phyloP scores from a whole-genome alignment of 2,113 vertebrate species.

The Australoheros scitulus region DNA sequence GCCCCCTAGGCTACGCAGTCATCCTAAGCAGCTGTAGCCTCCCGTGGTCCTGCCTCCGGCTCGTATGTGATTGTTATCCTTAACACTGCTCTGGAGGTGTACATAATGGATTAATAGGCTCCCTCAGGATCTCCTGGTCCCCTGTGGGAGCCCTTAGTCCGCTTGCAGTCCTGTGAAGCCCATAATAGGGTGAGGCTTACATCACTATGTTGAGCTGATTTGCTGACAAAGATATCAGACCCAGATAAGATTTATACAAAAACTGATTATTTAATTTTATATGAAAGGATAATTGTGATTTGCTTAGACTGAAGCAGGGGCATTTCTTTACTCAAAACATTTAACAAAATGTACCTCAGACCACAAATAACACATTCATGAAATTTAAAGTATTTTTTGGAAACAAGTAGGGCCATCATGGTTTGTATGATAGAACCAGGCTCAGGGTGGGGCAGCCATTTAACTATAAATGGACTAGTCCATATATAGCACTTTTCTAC shows the following conservation, averaged over 20 bases:
- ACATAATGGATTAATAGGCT: slow-evolving; percentile 73
- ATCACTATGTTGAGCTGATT: slow-evolving; percentile 8
- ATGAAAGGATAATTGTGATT: background rate
- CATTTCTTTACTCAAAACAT: background rate
- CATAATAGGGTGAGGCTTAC: slow-evolving; percentile 13
- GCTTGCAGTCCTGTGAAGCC: slow-evolving; percentile 17
- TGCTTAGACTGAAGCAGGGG: no score
- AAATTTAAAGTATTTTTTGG: background rate
- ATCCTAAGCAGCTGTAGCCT: slow-evolving; percentile 48
- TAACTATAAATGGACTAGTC: no score
- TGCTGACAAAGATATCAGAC: slow-evolving; percentile 7
- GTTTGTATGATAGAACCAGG: background rate
- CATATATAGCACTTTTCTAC: no score
- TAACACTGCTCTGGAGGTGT: slow-evolving; percentile 52
- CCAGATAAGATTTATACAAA: background rate
- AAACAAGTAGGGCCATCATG: background rate
- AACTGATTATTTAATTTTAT: background rate
- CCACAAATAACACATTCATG: background rate
- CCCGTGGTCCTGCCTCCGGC: slow-evolving; percentile 51
- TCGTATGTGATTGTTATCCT: slow-evolving; percentile 55
- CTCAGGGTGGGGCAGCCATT: no score
- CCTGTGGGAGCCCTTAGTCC: slow-evolving; percentile 46
- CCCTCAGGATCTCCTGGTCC: slow-evolving; percentile 51
- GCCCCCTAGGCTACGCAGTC: slow-evolving; percentile 9
- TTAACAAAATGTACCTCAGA: background rate